Conservation (phyloP, 2,888 invertebrate genomes). For the Smittia aterrima region DNA sequence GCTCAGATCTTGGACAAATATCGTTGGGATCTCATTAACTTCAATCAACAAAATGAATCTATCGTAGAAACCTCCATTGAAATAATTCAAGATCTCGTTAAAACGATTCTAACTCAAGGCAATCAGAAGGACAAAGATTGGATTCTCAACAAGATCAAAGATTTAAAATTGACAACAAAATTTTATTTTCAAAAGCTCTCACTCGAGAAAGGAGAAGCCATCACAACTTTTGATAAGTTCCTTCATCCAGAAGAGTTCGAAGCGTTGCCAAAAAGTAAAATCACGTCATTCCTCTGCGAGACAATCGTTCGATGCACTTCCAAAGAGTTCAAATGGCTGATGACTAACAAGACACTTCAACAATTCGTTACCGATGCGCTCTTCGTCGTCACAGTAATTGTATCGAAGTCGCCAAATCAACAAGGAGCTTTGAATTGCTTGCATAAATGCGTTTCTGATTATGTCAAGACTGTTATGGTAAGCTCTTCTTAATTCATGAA, state of each 20-base stretch:
- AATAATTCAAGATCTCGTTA: conserved; percentile 47
- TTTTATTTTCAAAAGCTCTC: conserved; percentile 50
- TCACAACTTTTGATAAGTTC: conserved; percentile 48
- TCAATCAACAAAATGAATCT: conserved; percentile 47
- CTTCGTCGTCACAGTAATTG: conserved; percentile 7
- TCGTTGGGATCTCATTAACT: conserved; percentile 49
- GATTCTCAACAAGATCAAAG: conserved; percentile 47
- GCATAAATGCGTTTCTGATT: conserved; percentile 29
- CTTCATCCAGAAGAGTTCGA: conserved; percentile 43
- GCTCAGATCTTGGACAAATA: conserved; percentile 49
- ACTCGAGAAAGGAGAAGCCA: conserved; percentile 44
- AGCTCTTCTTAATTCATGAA: conserved; percentile 10
- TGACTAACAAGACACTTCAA: conserved; percentile 46
- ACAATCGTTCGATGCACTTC: conserved; percentile 49
- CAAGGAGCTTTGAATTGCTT: conserved; percentile 1
- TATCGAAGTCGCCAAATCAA: conserved; percentile 20
- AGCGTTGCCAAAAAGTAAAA: neutral
- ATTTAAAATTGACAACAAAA: conserved; percentile 47
- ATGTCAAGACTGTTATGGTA: conserved; percentile 14
- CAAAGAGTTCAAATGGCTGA: conserved; percentile 49
- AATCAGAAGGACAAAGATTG: conserved; percentile 49
- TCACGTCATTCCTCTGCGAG: conserved; percentile 43
- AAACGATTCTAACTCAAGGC: conserved; percentile 47
- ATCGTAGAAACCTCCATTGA: conserved; percentile 47
- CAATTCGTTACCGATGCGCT: conserved; percentile 20